Evolutionary conservation across 2,113 vertebrate genomes (phyloP).

Genomic region (Oryzias javanicus): DNA sequence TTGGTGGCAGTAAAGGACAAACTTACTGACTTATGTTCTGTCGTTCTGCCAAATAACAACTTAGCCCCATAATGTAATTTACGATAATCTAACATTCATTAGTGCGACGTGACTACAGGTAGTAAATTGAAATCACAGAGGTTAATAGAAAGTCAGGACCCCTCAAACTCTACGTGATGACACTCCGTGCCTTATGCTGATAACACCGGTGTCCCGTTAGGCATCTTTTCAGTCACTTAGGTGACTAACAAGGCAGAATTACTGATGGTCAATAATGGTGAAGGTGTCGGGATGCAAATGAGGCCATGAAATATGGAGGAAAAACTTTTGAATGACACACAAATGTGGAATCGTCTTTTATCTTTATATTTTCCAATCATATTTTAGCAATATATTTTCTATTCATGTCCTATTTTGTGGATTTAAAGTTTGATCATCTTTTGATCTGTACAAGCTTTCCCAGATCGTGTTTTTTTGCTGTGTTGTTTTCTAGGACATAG

Average conservation of each 20-base stretch:
- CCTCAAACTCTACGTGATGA: conserved; percentile 49
- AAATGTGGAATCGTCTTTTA: too few relatives aligned
- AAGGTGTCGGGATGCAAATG: conserved; percentile 35
- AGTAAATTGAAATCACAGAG: conserved; percentile 69
- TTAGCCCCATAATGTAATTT: conserved; percentile 48
- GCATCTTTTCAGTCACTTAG: conserved; percentile 46
- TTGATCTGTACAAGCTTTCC: too few relatives aligned
- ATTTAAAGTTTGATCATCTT: too few relatives aligned
- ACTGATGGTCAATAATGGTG: conserved; percentile 1
- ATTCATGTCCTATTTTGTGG: too few relatives aligned
- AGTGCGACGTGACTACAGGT: conserved; percentile 51
- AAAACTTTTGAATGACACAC: conserved; percentile 4
- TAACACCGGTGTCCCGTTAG: conserved; percentile 43
- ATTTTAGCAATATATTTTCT: too few relatives aligned
- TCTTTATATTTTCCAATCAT: too few relatives aligned
- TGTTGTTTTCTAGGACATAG: too few relatives aligned
- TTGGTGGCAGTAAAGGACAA: conserved; percentile 27
- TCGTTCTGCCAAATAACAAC: conserved; percentile 48
- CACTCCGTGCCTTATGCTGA: conserved; percentile 37
- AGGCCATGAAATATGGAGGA: conserved; percentile 38
- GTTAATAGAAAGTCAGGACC: conserved; percentile 71
- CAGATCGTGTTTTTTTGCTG: too few relatives aligned
- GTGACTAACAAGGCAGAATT: conserved; percentile 11
- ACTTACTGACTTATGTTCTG: conserved; percentile 30
- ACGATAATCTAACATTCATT: conserved; percentile 67